phyloP scores from a whole-genome alignment of 2,113 vertebrate genomes.

The Nothoprocta perdicaria region DNA sequence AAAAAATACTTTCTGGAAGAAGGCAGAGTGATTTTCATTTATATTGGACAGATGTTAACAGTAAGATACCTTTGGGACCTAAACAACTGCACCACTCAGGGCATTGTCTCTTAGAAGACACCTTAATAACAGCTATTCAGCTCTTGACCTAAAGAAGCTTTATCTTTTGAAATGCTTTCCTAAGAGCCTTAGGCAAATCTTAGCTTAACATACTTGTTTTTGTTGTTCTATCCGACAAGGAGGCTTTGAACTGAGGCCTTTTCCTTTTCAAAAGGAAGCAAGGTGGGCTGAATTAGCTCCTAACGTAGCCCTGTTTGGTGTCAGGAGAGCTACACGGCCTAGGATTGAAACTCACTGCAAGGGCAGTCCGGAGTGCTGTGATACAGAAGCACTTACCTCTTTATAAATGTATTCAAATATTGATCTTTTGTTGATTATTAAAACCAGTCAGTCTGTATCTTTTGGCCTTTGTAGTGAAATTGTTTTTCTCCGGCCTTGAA shows the following conservation, averaged over 20 bases:
- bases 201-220: slow-evolving; percentile 10
- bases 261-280: background rate
- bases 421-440: slow-evolving; percentile 13
- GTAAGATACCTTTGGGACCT: slow-evolving; percentile 22
- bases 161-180: slow-evolving; percentile 41
- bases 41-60: slow-evolving; percentile 53
- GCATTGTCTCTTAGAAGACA: slow-evolving; percentile 50
- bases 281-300: background rate
- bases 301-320: background rate
- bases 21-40: slow-evolving; percentile 59
- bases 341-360: background rate
- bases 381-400: background rate
- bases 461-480: background rate
- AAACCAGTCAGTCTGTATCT: background rate
- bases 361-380: background rate
- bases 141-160: slow-evolving; percentile 38
- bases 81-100: slow-evolving; percentile 31
- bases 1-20: slow-evolving; percentile 19
- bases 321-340: background rate
- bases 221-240: slow-evolving; percentile 15
- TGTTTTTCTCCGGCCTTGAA: background rate
- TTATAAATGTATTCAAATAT: background rate
- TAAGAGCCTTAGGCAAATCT: slow-evolving; percentile 42
- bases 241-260: background rate
- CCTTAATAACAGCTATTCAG: slow-evolving; percentile 44